Conservation (phyloP, 2,113 vertebrate species). For the Ictalurus furcatus region DNA sequence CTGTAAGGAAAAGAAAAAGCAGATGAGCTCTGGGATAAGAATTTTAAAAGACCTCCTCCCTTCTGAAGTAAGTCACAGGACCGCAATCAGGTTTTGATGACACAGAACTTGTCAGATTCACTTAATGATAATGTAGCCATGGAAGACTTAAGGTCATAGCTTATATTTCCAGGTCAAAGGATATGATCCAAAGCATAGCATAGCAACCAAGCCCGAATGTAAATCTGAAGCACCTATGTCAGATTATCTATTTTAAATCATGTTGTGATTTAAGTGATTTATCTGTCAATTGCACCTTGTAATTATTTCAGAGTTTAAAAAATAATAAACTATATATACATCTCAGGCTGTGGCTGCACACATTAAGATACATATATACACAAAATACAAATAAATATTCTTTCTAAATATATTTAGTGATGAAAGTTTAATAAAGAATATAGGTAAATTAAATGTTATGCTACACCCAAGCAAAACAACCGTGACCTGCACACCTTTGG, state of each 20-base stretch:
- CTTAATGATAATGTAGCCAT: conserved; percentile 56
- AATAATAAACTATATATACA: conserved; percentile 67
- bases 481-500: conserved; percentile 58
- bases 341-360: conserved; percentile 68
- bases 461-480: conserved; percentile 38
- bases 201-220: conserved; percentile 63
- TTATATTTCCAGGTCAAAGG: background rate
- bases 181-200: conserved; percentile 25
- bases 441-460: conserved; percentile 29
- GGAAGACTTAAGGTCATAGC: conserved; percentile 51
- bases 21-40: conserved; percentile 11
- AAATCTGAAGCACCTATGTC: conserved; percentile 59
- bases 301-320: conserved; percentile 62
- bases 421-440: conserved; percentile 57
- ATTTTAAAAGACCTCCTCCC: background rate
- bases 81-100: conserved; percentile 15
- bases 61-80: background rate
- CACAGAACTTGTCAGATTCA: conserved; percentile 33
- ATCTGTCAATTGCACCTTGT: conserved; percentile 67
- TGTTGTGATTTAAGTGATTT: conserved; percentile 47
- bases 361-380: conserved; percentile 55
- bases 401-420: conserved; percentile 64
- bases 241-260: conserved; percentile 29
- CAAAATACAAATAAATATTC: conserved; percentile 63
- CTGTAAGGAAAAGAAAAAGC: background rate